Conservation (phyloP, 2,113 vertebrate genomes). For the Tapirus terrestris region DNA sequence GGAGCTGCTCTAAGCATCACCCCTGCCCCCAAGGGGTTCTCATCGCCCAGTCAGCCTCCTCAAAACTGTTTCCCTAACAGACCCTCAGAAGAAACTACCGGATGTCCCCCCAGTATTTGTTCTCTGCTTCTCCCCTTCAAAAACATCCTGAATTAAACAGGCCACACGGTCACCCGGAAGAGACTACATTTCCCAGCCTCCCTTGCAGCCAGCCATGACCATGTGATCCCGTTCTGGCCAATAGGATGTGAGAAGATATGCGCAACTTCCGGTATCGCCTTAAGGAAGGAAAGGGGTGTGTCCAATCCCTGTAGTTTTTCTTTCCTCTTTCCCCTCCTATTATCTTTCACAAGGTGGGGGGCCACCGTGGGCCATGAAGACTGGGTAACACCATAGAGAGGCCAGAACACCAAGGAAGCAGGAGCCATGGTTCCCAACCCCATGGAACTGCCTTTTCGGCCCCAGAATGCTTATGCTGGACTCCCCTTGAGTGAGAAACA, state of each 20-base stretch:
- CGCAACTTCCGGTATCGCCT: background rate
- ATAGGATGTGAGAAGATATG: background rate
- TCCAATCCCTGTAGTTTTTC: background rate
- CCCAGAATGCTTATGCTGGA: background rate
- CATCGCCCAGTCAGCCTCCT: background rate
- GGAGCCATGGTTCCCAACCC: too few species aligned
- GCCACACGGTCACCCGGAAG: background rate
- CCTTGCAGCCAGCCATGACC: background rate
- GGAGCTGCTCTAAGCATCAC: background rate
- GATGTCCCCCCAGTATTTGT: background rate
- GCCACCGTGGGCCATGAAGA: background rate
- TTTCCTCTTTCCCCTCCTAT: background rate
- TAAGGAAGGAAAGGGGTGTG: background rate
- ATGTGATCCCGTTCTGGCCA: background rate
- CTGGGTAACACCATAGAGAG: background rate
- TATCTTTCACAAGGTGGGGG: background rate
- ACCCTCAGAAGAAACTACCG: background rate
- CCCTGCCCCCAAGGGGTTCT: background rate
- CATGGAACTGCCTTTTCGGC: background rate
- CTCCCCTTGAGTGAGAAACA: background rate
- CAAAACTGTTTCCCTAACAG: background rate
- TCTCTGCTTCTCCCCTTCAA: background rate
- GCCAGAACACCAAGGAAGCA: background rate
- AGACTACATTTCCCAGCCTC: conserved; percentile 42
- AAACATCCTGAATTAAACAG: background rate